Conservation (phyloP, 1,140 invertebrate genomes). For the Dufourea novaeangliae region DNA sequence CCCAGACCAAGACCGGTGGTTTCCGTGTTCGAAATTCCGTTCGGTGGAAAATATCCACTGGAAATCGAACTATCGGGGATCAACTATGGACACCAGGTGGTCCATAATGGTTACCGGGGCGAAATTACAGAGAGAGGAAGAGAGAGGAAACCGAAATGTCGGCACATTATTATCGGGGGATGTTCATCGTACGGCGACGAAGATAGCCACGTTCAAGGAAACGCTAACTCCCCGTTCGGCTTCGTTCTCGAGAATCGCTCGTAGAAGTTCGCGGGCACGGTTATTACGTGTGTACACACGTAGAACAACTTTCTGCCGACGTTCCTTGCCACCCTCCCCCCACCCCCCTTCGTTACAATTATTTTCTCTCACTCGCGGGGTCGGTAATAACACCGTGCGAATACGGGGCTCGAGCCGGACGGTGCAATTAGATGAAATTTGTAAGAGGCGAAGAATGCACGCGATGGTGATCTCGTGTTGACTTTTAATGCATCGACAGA, state of each 20-base stretch:
- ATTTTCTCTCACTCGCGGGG: background rate
- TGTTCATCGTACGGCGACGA: constrained; percentile 38
- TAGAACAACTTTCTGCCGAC: background rate
- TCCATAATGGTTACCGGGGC: constrained; percentile 35
- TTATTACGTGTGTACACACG: constrained; percentile 33
- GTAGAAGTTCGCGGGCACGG: constrained; percentile 12
- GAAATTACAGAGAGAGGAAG: constrained; percentile 47
- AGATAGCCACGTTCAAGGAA: constrained; percentile 43
- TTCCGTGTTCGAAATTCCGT: background rate
- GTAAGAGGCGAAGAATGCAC: background rate
- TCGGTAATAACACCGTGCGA: background rate
- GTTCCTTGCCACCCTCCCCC: background rate
- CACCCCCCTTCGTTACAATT: background rate
- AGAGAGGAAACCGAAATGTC: constrained; percentile 34
- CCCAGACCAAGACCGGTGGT: no score
- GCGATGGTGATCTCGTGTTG: background rate
- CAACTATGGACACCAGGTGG: constrained; percentile 61
- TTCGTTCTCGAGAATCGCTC: constrained; percentile 2
- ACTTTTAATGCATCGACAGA: background rate
- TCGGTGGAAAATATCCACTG: no score
- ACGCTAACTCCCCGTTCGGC: background rate
- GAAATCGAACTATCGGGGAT: constrained; percentile 31
- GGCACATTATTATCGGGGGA: constrained; percentile 60
- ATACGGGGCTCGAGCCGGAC: background rate
- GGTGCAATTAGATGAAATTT: background rate